Conservation (phyloP, 2,888 invertebrate species). For the Gisinianus flammeolus region DNA sequence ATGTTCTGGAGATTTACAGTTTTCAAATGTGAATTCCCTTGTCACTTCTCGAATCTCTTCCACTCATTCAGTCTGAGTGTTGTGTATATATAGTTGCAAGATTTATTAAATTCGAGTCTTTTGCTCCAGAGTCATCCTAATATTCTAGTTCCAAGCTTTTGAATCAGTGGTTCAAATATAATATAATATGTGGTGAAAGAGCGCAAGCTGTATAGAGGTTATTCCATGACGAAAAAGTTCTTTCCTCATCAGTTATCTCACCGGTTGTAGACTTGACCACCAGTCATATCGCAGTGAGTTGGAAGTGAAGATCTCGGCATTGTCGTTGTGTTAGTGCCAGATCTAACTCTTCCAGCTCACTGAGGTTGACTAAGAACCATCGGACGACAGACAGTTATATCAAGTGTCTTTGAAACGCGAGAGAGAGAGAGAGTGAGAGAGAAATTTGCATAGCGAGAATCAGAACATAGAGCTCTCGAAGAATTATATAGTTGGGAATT, state of each 20-base stretch:
- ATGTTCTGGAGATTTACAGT: no score
- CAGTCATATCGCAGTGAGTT: slow-evolving; percentile 64
- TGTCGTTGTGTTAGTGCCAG: slow-evolving; percentile 66
- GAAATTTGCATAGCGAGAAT: background rate
- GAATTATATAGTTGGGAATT: background rate
- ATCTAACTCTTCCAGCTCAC: slow-evolving; percentile 79
- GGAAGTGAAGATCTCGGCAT: slow-evolving; percentile 73
- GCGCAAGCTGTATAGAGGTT: slow-evolving; percentile 2
- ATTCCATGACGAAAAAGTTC: background rate
- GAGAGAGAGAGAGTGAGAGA: slow-evolving; percentile 33
- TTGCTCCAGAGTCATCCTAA: no score
- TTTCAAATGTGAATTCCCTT: no score
- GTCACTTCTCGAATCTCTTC: background rate
- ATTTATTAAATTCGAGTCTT: background rate
- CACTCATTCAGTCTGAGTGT: no score
- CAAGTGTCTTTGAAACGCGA: slow-evolving; percentile 11
- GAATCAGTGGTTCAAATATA: background rate
- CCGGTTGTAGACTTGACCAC: slow-evolving; percentile 8
- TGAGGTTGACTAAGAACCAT: slow-evolving; percentile 56
- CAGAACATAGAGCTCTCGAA: background rate
- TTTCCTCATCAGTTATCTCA: background rate
- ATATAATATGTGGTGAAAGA: background rate
- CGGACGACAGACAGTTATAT: slow-evolving; percentile 3
- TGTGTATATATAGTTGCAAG: background rate
- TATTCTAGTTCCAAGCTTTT: background rate